Percentiles rank a stretch among this genome's conserved stretches.
phyloP scores from a whole-genome alignment of 2,888 invertebrate species.

The Bruchidius siliquastri region DNA sequence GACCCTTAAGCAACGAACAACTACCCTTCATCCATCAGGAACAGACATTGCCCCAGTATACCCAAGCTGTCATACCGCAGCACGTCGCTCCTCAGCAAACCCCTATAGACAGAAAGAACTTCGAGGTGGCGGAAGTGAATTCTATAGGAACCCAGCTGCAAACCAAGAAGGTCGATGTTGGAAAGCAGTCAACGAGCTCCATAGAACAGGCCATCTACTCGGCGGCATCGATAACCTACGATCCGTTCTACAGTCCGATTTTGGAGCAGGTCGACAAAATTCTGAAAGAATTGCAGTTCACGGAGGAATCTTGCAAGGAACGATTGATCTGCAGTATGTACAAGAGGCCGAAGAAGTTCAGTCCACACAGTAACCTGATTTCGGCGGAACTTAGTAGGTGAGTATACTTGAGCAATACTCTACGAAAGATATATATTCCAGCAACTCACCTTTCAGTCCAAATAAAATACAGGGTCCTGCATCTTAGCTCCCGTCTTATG shows the following conservation, averaged over 20 bases:
- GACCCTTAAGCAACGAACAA: not conserved
- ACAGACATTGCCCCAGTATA: not conserved
- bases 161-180: not conserved
- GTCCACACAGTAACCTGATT: constrained; percentile 81
- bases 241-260: constrained; percentile 73
- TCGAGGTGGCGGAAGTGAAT: not conserved
- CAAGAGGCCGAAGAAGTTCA: constrained; percentile 73
- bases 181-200: not conserved
- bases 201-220: constrained; percentile 34
- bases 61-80: not conserved
- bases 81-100: not conserved
- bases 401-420: constrained; percentile 37
- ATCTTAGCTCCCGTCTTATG: no score
- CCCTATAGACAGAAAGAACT: not conserved
- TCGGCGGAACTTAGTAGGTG: constrained; percentile 87
- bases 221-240: constrained; percentile 46
- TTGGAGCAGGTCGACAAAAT: constrained; percentile 73
- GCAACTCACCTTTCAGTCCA: no score
- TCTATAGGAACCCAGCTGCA: not conserved
- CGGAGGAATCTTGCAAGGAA: constrained; percentile 70
- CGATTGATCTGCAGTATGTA: constrained; percentile 80
- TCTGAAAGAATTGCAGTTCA: constrained; percentile 64
- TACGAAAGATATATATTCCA: no score
- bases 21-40: no score
- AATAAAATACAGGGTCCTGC: no score